Evolutionary conservation across 53 echinoderm and acorn worm genomes (phyloP), one percentile per base, ranked within the genome.

Genomic region (Crossaster papposus): DNA sequence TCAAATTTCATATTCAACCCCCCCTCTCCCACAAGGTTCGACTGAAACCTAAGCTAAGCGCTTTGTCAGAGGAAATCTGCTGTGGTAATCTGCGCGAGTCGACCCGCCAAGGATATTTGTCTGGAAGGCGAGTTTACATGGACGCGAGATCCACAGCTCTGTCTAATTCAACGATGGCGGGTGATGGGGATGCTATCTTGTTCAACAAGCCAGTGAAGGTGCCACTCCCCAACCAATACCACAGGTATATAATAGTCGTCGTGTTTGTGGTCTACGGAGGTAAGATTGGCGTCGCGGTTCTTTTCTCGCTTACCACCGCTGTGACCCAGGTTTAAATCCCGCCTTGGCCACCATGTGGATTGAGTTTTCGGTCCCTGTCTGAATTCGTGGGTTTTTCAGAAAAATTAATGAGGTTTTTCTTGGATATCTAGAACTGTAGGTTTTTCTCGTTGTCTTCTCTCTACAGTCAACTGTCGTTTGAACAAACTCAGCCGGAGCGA

Each of bases 211-310:
- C 76, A 17, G 83, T 90, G 52, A 71, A 75, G 78, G 81, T 91
- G 14, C 88, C 91, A 23, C 79, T 90, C 22, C 93, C 93, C 14
- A 88, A 88, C 53, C 70, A 91, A 37, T 93, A 93, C 91, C 88
- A 91, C 26, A 93, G 93, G 93, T 93, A 91, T 82, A 54, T 2
- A 62, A 62, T 11, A 62, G 18, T 62, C 17, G 17, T 18, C 17
- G 23, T 62, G 13, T 17, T 62, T 6, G 0, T 20, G 17, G 17
- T 62, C 62, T 62, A 28, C 28, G 24, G 11, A 28, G 3, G 34
- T 22, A 29, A 13, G 34, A 30, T 72, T 68, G n/a, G 9, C n/a
- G 20, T 68, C n/a, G n/a, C n/a, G n/a, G n/a, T n/a, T n/a, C n/a
- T n/a, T n/a, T n/a, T n/a, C n/a, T n/a, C n/a, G n/a, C n/a, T n/a